Conservation (phyloP, 2,888 invertebrate species). For the Punctoribates punctum region DNA sequence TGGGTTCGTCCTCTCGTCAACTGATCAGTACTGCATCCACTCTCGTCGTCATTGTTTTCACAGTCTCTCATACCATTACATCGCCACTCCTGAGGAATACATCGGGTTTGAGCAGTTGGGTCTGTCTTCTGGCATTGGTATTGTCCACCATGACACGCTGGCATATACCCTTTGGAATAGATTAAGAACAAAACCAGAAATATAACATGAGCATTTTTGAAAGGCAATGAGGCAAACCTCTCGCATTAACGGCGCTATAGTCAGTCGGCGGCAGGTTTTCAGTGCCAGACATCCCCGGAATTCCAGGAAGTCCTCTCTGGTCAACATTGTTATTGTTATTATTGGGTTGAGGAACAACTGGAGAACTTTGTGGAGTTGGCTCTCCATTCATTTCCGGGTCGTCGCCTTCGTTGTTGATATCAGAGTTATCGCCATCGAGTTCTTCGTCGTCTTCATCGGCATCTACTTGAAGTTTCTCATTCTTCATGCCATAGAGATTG, state of each 20-base stretch:
- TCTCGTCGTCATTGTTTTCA: slow-evolving; percentile 42
- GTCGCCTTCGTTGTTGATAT: background rate
- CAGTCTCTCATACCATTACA: slow-evolving; percentile 42
- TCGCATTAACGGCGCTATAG: background rate
- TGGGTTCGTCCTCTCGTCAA: background rate
- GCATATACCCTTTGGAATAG: background rate
- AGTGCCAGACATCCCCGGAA: background rate
- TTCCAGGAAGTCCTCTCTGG: background rate
- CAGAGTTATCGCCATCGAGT: background rate
- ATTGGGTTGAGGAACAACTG: background rate
- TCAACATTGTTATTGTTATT: background rate
- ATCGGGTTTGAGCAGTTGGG: slow-evolving; percentile 23
- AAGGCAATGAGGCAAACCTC: slow-evolving; percentile 17
- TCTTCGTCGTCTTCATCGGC: background rate
- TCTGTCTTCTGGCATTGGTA: slow-evolving; percentile 38
- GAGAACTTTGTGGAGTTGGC: background rate
- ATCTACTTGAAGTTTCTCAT: background rate
- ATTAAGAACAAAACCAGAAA: too few relatives aligned
- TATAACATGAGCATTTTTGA: too few relatives aligned
- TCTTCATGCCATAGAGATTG: background rate
- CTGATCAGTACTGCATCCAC: slow-evolving; percentile 3
- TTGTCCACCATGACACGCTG: slow-evolving; percentile 25
- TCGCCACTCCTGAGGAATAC: slow-evolving; percentile 41
- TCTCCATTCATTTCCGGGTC: background rate
- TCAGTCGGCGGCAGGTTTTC: background rate